These are phyloP conservation scores for Alosa sapidissima DNA, from an alignment of 2,797 vertebrate species.

Conservation along the genomic window DNA sequence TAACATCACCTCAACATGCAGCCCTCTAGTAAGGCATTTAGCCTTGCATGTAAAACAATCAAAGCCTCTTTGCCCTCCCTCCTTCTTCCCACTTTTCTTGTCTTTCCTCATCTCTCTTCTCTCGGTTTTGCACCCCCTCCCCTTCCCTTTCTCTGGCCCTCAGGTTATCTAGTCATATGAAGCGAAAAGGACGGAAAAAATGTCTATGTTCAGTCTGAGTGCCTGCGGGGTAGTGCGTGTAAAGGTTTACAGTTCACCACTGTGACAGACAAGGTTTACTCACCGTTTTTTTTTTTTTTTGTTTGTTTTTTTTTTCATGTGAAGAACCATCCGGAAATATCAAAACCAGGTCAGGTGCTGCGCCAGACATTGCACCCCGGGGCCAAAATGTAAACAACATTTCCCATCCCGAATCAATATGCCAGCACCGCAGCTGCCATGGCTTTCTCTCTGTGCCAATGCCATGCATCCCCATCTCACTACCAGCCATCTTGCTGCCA, in stretches of 20 bases:
- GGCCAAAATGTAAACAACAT: slow-evolving; percentile 39
- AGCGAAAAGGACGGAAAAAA: neutral
- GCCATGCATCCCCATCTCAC: neutral
- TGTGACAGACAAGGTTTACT: slow-evolving; percentile 41
- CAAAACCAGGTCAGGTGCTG: slow-evolving; percentile 29
- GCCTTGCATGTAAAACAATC: slow-evolving; percentile 4
- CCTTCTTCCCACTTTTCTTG: neutral
- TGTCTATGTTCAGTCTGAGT: slow-evolving; percentile 18
- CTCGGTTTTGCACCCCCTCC: neutral
- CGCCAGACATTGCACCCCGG: slow-evolving; percentile 41
- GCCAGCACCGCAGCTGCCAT: neutral
- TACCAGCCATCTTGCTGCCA: slow-evolving; percentile 6
- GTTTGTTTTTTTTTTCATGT: neutral
- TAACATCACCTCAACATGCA: slow-evolving; percentile 19
- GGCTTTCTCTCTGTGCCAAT: neutral
- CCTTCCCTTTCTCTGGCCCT: neutral
- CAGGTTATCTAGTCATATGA: neutral
- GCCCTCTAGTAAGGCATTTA: neutral
- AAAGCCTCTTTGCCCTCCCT: neutral
- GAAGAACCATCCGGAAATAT: slow-evolving; percentile 39
- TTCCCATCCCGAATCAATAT: slow-evolving; percentile 38
- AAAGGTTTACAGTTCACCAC: slow-evolving; percentile 22
- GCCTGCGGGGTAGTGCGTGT: slow-evolving; percentile 36
- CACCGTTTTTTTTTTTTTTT: slow-evolving; percentile 18
- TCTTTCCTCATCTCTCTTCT: neutral